phyloP scores from a whole-genome alignment of 2,888 invertebrate species.

The Xiphydria camelus region DNA sequence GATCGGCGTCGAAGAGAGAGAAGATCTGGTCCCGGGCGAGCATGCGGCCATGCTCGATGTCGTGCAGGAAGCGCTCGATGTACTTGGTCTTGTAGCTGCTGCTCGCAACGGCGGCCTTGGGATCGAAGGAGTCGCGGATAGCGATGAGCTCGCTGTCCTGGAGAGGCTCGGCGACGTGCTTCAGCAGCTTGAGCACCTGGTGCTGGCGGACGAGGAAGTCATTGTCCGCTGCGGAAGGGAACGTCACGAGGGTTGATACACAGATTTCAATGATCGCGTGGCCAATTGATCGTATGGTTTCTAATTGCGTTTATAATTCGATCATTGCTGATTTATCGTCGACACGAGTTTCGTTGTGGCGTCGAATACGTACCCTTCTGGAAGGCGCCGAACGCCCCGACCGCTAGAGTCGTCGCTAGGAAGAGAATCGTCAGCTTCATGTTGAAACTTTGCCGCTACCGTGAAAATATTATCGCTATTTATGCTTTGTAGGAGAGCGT shows the following conservation, averaged over 20 bases:
- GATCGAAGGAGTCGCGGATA: slow-evolving; percentile 56
- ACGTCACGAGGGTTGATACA: too few species aligned
- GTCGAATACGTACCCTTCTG: slow-evolving; percentile 1
- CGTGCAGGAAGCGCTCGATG: slow-evolving; percentile 17
- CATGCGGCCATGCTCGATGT: slow-evolving; percentile 52
- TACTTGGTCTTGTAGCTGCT: slow-evolving; percentile 14
- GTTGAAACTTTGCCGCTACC: background rate
- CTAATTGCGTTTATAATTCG: background rate
- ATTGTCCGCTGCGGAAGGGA: slow-evolving; percentile 61
- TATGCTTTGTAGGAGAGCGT: too few species aligned
- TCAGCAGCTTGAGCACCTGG: slow-evolving; percentile 62
- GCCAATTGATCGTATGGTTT: too few species aligned
- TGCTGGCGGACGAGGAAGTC: slow-evolving; percentile 59
- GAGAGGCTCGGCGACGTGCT: slow-evolving; percentile 65
- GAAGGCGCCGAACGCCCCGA: background rate
- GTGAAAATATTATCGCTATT: slow-evolving; percentile 1
- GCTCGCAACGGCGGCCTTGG: slow-evolving; percentile 9
- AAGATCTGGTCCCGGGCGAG: slow-evolving; percentile 64
- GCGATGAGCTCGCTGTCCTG: slow-evolving; percentile 59
- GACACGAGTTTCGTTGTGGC: slow-evolving; percentile 3
- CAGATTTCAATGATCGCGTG: too few species aligned
- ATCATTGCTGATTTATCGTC: background rate
- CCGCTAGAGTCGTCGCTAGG: background rate
- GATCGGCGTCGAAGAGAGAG: slow-evolving; percentile 64
- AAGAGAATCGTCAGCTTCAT: slow-evolving; percentile 4